Evolutionary conservation across 2,113 vertebrate genomes (phyloP), one percentile per base, ranked within the genome.

Genomic region (Epinephelus lanceolatus): DNA sequence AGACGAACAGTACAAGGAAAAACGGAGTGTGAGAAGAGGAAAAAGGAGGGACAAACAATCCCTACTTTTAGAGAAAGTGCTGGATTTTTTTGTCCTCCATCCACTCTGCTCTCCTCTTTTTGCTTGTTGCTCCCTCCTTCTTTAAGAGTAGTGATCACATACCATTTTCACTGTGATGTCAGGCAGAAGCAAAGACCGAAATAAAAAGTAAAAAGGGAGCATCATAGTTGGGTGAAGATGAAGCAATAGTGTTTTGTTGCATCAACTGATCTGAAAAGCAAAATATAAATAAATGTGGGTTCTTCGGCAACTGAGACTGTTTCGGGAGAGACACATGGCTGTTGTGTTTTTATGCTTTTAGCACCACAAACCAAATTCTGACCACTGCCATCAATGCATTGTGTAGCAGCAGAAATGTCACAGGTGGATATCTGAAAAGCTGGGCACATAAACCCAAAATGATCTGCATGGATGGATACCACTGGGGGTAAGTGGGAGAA

Each of bases 121-220:
- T 42, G 27, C 18, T 33, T 55, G 47, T 19, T 17, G 30, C 18
- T 68, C 23, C 45, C 51, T 76, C 14, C 47, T 51, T 56, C 19
- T 59, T n/a, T 37, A 37, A 51, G 57, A 79, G n/a, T 37, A 51
- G 42, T 30, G 52, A 61, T 82, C 67, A 27, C 70, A 15, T 37
- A 17, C 37, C 25, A 63, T 70, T 72, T 51, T 53, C 9, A 11
- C 62, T 56, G 33, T 33, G 21, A 56, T 66, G 53, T 66, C 62
- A 53, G 42, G 23, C 15, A 21, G n/a, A n/a, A 62, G 49, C 60
- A 82, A 33, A 59, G 23, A 40, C 53, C 27, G 21, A 70, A 62
- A 47, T 15, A 55, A 62, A 69, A 49, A 60, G 30, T 27, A 8
- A 10, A 72, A 72, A 49, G 4, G 5, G 14, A 12, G 13, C 14